phyloP scores from a whole-genome alignment of 1,140 invertebrate genomes.

The Lucilia sericata region DNA sequence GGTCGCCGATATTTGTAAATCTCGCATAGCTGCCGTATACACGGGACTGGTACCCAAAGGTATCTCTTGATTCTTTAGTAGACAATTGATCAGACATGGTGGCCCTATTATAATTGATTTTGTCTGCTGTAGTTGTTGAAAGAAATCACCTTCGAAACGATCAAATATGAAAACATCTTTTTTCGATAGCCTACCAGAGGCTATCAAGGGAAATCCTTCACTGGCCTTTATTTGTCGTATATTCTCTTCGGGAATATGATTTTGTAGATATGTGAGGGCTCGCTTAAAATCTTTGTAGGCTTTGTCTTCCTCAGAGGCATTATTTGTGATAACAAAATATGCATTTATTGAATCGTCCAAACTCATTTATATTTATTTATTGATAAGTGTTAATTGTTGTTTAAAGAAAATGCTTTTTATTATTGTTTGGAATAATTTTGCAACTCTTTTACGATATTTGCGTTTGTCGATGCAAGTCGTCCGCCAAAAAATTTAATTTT shows the following conservation, averaged over 20 bases:
- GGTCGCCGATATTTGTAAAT: constrained; percentile 79
- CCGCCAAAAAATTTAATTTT: not conserved
- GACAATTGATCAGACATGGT: constrained; percentile 80
- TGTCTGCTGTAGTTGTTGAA: constrained; percentile 74
- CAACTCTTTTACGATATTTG: not conserved
- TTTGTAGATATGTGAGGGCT: constrained; percentile 51
- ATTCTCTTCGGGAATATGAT: constrained; percentile 58
- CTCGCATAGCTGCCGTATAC: constrained; percentile 84
- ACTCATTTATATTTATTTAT: constrained; percentile 47
- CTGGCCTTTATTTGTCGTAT: constrained; percentile 60
- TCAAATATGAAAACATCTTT: constrained; percentile 82
- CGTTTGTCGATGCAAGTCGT: not conserved
- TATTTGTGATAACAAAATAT: constrained; percentile 61
- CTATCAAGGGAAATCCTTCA: constrained; percentile 60
- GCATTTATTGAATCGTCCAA: constrained; percentile 62
- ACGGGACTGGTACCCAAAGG: constrained; percentile 81
- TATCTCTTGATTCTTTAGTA: constrained; percentile 78
- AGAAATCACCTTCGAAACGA: constrained; percentile 77
- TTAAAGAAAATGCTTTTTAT: not conserved
- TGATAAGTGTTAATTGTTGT: not conserved
- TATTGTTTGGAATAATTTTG: not conserved
- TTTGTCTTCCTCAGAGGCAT: constrained; percentile 33
- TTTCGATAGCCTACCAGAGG: constrained; percentile 71
- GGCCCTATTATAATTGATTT: constrained; percentile 83
- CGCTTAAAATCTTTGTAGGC: constrained; percentile 49